Evolutionary conservation across 2,888 invertebrate species (phyloP).

Genomic region (Temnothorax unifasciatus): DNA sequence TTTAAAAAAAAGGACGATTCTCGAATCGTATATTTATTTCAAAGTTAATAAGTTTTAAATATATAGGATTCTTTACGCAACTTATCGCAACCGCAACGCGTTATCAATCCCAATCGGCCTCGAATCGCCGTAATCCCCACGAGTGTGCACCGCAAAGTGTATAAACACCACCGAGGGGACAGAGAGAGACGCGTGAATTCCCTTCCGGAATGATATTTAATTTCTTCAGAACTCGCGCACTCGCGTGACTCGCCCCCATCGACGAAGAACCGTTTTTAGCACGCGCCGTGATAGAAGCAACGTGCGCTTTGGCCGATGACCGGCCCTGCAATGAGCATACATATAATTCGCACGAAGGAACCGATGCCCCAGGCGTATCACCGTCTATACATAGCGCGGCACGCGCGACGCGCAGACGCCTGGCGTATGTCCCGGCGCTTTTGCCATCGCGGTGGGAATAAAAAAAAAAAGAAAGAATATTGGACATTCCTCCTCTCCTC

Average conservation of each 20-base stretch:
- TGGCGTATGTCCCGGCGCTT: conserved; percentile 64
- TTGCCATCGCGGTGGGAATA: conserved; percentile 53
- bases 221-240: not conserved
- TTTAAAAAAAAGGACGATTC: not conserved
- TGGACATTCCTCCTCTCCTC: not conserved
- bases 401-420: conserved; percentile 80
- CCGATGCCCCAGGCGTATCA: conserved; percentile 75
- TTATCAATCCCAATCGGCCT: not conserved
- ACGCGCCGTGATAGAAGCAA: not conserved
- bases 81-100: not conserved
- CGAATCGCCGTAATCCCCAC: not conserved
- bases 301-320: conserved; percentile 75
- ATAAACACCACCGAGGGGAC: not conserved
- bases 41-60: not conserved
- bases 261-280: not conserved
- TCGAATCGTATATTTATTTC: not conserved
- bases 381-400: conserved; percentile 80
- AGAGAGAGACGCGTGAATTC: not conserved
- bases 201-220: not conserved
- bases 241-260: not conserved
- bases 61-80: not conserved
- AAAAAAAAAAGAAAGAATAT: conserved; percentile 43
- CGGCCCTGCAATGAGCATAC: conserved; percentile 76
- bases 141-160: not conserved
- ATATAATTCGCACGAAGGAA: conserved; percentile 78